Percentiles rank a stretch among this genome's conserved stretches.
phyloP scores from a whole-genome alignment of 2,888 invertebrate species.

The Dicycla oo region DNA sequence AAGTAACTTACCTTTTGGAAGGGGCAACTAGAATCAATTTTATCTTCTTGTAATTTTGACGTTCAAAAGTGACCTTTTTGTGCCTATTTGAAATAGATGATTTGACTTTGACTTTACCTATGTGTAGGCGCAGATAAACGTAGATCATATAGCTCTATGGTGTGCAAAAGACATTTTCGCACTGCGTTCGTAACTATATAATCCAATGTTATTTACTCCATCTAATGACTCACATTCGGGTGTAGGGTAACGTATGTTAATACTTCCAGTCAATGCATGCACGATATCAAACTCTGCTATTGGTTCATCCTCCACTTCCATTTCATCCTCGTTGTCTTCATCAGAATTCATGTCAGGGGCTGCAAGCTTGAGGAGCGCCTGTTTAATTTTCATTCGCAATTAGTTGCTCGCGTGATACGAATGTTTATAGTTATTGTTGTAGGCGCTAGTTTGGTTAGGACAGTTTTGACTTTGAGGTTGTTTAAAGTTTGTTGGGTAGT shows the following conservation, averaged over 20 bases:
- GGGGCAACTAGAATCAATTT: too few relatives aligned
- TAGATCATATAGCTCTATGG: too few relatives aligned
- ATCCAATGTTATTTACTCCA: too few relatives aligned
- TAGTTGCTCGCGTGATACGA: slow-evolving; percentile 61
- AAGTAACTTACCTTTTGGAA: too few relatives aligned
- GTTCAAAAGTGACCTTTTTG: too few relatives aligned
- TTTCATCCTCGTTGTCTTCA: slow-evolving; percentile 68
- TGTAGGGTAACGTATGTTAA: slow-evolving; percentile 69
- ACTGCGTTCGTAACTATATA: too few relatives aligned
- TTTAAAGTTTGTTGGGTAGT: slow-evolving; percentile 4
- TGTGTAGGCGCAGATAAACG: too few relatives aligned
- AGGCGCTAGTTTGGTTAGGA: slow-evolving; percentile 46
- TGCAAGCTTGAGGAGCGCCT: slow-evolving; percentile 86
- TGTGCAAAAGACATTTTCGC: too few relatives aligned
- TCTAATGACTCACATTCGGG: slow-evolving; percentile 30
- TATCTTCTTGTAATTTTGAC: too few relatives aligned
- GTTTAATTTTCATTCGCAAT: slow-evolving; percentile 78
- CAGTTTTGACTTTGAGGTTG: slow-evolving; percentile 23
- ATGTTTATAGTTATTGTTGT: slow-evolving; percentile 37
- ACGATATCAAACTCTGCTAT: slow-evolving; percentile 78
- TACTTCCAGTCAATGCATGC: slow-evolving; percentile 81
- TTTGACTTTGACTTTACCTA: too few relatives aligned
- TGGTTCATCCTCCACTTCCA: slow-evolving; percentile 76
- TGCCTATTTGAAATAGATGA: too few relatives aligned
- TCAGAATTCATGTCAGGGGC: slow-evolving; percentile 85